Evolutionary conservation across 2,113 vertebrate genomes (phyloP).

Genomic region (Gyps fulvus): DNA sequence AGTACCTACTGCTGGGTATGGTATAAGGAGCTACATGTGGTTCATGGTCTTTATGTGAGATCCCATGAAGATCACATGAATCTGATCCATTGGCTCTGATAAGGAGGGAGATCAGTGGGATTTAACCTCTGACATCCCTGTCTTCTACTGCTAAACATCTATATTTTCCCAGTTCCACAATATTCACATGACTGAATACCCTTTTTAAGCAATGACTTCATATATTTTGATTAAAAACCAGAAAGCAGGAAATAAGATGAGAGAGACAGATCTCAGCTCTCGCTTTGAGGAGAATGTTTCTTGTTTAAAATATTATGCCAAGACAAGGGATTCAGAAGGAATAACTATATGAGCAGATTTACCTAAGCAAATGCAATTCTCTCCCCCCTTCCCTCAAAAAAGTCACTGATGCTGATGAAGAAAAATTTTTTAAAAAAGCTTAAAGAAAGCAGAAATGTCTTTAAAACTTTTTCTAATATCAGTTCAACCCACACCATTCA

Average conservation of each 20-base stretch:
- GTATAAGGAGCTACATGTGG: neutral
- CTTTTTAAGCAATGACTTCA: neutral
- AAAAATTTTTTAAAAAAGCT: neutral
- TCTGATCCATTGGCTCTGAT: neutral
- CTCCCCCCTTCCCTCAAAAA: neutral
- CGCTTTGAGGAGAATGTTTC: neutral
- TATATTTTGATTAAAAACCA: constrained; percentile 14
- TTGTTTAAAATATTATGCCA: neutral
- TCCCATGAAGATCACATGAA: neutral
- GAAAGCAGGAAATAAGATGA: constrained; percentile 19
- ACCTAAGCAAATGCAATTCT: neutral
- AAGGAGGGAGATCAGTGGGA: neutral
- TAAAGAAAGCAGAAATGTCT: neutral
- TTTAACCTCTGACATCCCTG: neutral
- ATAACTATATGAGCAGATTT: neutral
- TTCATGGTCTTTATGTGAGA: neutral
- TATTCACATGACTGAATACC: neutral
- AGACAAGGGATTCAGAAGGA: neutral
- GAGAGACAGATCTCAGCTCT: neutral
- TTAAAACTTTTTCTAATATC: neutral
- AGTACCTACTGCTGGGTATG: neutral
- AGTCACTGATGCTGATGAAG: neutral
- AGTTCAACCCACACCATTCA: neutral
- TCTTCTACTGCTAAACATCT: neutral
- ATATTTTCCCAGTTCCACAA: neutral